Percentiles rank a stretch among this genome's conserved stretches.
phyloP scores from a whole-genome alignment of 2,113 vertebrate genomes.

The Rhombomys opimus region DNA sequence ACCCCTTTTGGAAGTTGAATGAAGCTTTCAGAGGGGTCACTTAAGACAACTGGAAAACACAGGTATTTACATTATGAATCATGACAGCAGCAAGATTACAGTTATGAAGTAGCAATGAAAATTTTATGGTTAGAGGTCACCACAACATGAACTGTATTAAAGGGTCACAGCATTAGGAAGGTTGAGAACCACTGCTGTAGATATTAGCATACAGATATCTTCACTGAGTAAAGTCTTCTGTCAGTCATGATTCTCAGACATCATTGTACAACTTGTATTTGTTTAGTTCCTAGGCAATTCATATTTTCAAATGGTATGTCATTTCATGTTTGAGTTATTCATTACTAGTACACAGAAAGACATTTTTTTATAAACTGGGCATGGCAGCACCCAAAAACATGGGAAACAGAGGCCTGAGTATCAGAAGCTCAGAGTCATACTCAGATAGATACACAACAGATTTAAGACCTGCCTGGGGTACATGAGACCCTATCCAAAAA shows the following conservation, averaged over 20 bases:
- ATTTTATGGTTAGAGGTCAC: neutral
- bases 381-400: neutral
- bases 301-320: slow-evolving; percentile 26
- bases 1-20: neutral
- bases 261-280: neutral
- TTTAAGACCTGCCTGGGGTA: neutral
- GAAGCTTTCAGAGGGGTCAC: neutral
- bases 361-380: neutral
- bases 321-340: slow-evolving; percentile 18
- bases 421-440: neutral
- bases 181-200: neutral
- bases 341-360: slow-evolving; percentile 11
- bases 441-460: neutral
- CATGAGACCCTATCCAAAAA: neutral
- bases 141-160: neutral
- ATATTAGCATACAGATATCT: neutral
- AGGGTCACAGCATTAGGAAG: neutral
- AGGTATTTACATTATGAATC: neutral
- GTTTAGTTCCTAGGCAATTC: slow-evolving; percentile 11
- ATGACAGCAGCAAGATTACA: neutral
- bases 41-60: neutral
- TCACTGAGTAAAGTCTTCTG: neutral
- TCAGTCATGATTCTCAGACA: slow-evolving; percentile 18
- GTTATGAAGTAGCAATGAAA: neutral
- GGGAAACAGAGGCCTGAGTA: neutral